Conservation (phyloP, 2,888 invertebrate genomes). For the Athalia circularis region DNA sequence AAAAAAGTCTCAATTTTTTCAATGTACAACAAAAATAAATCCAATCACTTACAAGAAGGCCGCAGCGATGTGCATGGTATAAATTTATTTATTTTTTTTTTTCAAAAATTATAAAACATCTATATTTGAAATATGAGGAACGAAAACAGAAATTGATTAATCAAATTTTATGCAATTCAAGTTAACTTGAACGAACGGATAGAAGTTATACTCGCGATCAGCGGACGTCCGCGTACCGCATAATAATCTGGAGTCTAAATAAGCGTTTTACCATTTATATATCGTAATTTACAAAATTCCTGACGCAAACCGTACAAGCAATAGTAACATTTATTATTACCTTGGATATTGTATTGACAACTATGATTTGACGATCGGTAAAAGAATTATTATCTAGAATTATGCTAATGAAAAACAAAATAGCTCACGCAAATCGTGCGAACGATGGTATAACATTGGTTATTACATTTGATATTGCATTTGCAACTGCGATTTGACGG, state of each 20-base stretch:
- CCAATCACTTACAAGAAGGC: too few relatives aligned
- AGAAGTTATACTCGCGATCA: neutral
- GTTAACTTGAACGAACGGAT: neutral
- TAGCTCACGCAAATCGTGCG: neutral
- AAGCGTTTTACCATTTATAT: neutral
- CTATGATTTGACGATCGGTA: slow-evolving; percentile 1
- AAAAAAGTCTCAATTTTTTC: too few relatives aligned
- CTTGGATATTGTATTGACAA: neutral
- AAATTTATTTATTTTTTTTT: too few relatives aligned
- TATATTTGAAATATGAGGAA: too few relatives aligned
- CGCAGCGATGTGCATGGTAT: too few relatives aligned
- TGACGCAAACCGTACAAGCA: neutral
- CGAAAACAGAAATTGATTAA: too few relatives aligned
- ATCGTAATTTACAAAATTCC: neutral
- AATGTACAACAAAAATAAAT: too few relatives aligned
- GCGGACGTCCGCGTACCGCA: slow-evolving; percentile 15
- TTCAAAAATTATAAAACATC: too few relatives aligned
- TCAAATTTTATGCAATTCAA: neutral
- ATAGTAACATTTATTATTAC: neutral
- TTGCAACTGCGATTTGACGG: too few relatives aligned
- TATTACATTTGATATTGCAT: too few relatives aligned
- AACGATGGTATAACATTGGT: too few relatives aligned
- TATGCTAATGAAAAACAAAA: neutral
- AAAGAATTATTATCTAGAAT: slow-evolving; percentile 11
- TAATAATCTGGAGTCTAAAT: neutral